Percentiles rank a stretch among this genome's conserved stretches.
Evolutionary conservation across 2,113 vertebrate genomes (phyloP).

Genomic region (Cyanistes caeruleus): DNA sequence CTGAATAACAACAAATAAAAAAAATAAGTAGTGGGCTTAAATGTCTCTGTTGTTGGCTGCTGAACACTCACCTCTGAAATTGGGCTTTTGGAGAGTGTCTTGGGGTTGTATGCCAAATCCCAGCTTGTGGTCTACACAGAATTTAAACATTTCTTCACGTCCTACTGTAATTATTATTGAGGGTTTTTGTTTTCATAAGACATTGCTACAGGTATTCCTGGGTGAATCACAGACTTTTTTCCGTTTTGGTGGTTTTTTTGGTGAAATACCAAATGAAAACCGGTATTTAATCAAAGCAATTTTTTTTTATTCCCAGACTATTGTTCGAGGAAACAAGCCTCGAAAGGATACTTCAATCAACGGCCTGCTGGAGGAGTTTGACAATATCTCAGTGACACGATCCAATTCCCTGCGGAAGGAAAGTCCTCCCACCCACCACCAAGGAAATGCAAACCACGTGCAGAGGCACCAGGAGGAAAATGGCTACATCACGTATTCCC

Average conservation of each 20-base stretch:
- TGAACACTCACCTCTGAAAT: not conserved
- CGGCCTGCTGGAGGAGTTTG: slow-evolving; percentile 94
- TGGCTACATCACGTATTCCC: slow-evolving; percentile 90
- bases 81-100: not conserved
- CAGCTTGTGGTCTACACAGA: not conserved
- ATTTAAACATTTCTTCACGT: not conserved
- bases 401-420: slow-evolving; percentile 97
- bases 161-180: not conserved
- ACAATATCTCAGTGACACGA: slow-evolving; percentile 96
- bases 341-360: slow-evolving; percentile 95
- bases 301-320: slow-evolving; percentile 83
- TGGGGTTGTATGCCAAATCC: not conserved
- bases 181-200: not conserved
- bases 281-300: slow-evolving; percentile 48
- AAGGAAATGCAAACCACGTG: slow-evolving; percentile 77
- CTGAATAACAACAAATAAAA: not conserved
- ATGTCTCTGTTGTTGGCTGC: not conserved
- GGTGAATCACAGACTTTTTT: not conserved
- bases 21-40: not conserved
- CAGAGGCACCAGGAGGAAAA: slow-evolving; percentile 85
- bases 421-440: slow-evolving; percentile 89
- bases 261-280: not conserved
- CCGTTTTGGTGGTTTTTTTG: not conserved
- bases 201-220: rapidly evolving
- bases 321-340: slow-evolving; percentile 93